Conservation (phyloP, 2,888 invertebrate genomes). For the Halictus ligatus region DNA sequence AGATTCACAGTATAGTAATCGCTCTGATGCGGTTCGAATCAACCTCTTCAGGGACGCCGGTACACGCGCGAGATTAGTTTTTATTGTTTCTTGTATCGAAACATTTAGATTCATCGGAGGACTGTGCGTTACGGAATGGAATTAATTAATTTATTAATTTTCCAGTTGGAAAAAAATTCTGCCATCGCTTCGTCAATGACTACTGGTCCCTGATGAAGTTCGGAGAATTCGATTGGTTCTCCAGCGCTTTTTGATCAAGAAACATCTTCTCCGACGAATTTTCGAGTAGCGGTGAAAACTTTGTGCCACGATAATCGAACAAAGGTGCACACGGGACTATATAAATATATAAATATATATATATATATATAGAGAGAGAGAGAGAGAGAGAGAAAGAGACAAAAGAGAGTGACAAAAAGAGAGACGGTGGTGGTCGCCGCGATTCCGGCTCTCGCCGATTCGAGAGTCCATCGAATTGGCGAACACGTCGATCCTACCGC, state of each 20-base stretch:
- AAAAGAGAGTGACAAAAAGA: background rate
- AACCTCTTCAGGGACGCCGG: too few species aligned
- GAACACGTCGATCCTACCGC: conserved; percentile 13
- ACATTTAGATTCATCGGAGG: too few species aligned
- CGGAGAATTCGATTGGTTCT: background rate
- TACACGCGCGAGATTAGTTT: too few species aligned
- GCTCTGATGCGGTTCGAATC: too few species aligned
- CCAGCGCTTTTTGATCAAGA: background rate
- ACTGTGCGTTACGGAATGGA: too few species aligned
- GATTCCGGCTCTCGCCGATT: background rate
- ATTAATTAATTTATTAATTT: too few species aligned
- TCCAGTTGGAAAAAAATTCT: background rate
- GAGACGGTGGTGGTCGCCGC: conserved; percentile 44
- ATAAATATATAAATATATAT: too few species aligned
- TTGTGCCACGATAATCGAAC: background rate
- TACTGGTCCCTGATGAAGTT: background rate
- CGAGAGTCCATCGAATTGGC: background rate
- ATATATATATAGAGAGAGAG: too few species aligned
- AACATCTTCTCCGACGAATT: background rate
- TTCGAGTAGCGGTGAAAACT: background rate
- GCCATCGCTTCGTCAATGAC: background rate
- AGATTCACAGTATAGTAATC: background rate
- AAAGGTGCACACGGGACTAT: conserved; percentile 15
- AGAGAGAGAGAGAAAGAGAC: background rate
- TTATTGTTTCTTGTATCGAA: too few species aligned